Conservation (phyloP, 2,797 vertebrate species). For the Hippopotamyrus pictus region DNA sequence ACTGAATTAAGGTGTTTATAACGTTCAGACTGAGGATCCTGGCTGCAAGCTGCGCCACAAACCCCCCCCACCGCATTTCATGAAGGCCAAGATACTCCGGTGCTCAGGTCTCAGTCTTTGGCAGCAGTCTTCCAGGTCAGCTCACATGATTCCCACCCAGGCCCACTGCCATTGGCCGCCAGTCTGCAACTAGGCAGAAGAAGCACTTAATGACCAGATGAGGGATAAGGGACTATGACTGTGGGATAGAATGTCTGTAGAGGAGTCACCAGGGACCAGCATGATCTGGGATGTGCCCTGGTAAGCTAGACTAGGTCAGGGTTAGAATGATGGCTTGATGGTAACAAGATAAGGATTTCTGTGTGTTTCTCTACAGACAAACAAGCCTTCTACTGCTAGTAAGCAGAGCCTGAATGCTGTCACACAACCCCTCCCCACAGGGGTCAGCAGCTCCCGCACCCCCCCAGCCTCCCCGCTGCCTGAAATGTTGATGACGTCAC, state of each 20-base stretch:
- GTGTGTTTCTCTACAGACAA: neutral
- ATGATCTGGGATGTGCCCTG: neutral
- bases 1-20: neutral
- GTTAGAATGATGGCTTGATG: neutral
- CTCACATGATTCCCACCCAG: neutral
- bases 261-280: neutral
- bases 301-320: neutral
- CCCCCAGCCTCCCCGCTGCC: neutral
- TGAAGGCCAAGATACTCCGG: neutral
- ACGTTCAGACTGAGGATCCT: neutral
- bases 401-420: neutral
- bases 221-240: neutral
- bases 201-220: neutral
- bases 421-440: neutral
- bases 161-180: neutral
- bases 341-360: neutral
- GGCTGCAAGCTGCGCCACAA: neutral
- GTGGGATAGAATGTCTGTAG: neutral
- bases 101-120: neutral
- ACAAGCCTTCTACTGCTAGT: neutral
- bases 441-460: neutral
- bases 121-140: neutral
- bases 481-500: conserved; percentile 1
- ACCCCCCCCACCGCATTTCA: neutral
- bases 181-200: neutral